Evolutionary conservation across 2,888 invertebrate genomes (phyloP), one percentile per base, ranked within the genome.

Genomic region (Lymantria dispar): DNA sequence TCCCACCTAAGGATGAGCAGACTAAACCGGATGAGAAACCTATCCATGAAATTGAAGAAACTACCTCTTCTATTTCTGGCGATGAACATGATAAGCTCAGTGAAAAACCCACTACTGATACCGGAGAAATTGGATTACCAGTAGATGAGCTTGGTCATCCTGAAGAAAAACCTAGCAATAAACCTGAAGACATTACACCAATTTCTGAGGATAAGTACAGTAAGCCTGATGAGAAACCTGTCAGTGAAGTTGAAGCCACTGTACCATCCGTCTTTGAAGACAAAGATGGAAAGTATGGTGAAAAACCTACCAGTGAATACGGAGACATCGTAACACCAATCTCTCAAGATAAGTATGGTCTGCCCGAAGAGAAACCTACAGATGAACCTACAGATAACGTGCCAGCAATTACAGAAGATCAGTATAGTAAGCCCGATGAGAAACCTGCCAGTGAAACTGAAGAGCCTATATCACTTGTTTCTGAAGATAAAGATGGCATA

Each of bases 161-260:
- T 13, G 40, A 40, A 8, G 40, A 40, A 10, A 40, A 14, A 14
- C 15, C 40, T 1, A 56, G 38, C 40, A 8, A 2, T 9, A 14
- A 40, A 14, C 8, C 10, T n/a, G 40, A 14, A n/a, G 56, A 64
- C 55, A 47, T 57, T 38, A 43, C 68, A 42, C 44, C 56, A 41
- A 31, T 50, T 41, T 31, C 60, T 29, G 13, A 48, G 22, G 38
- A 43, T 9, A 60, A 52, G 37, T 15, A 13, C 10, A 10, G 15
- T 10, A 14, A 5, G 15, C 40, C 40, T 14, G 40, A 14, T 40
- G 3, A 14, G 13, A 8, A 14, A 14, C 15, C 15, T 10, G 14
- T 7, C 13, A 40, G 40, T 40, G 14, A 9, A 40, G 14, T 14
- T 14, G 40, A 40, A 40, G 15, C 7, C 1, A 40, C 13, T 1